Evolutionary conservation across 2,888 invertebrate species (phyloP).

Genomic region (Sesamia inferens): DNA sequence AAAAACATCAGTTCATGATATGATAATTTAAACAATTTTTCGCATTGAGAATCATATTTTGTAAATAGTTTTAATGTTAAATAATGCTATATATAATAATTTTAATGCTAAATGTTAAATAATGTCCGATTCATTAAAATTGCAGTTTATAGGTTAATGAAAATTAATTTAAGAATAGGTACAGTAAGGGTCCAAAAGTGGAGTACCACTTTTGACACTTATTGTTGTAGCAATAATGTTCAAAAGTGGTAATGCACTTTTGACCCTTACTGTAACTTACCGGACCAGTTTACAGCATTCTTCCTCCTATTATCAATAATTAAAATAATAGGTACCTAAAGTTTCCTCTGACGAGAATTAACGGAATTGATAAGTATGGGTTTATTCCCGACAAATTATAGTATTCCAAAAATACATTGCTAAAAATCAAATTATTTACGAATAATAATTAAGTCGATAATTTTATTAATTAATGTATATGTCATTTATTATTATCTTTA

Average conservation of each 20-base stretch:
- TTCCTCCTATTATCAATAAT: conserved; percentile 11
- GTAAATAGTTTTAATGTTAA: not conserved
- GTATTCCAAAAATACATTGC: not conserved
- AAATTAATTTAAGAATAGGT: too few relatives aligned
- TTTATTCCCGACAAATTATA: conserved; percentile 5
- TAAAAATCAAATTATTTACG: not conserved
- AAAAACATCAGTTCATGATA: not conserved
- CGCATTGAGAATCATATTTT: not conserved
- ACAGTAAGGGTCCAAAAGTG: too few relatives aligned
- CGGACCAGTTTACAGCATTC: not conserved
- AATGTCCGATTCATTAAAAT: conserved; percentile 14
- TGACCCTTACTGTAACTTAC: too few relatives aligned
- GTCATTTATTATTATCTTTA: too few relatives aligned
- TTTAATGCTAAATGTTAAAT: too few relatives aligned
- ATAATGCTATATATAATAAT: too few relatives aligned
- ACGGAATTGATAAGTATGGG: conserved; percentile 13
- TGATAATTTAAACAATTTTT: not conserved
- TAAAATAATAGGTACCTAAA: not conserved
- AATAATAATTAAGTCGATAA: too few relatives aligned
- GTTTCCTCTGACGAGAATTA: conserved; percentile 3
- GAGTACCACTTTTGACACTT: too few relatives aligned
- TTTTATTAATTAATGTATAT: too few relatives aligned
- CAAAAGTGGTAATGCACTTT: too few relatives aligned
- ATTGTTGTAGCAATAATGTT: too few relatives aligned
- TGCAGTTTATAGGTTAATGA: not conserved